A percentile compares a stretch with the other conserved stretches of the same genome.
Conservation (phyloP, 1,140 invertebrate species). For the Subanguina moxae region DNA sequence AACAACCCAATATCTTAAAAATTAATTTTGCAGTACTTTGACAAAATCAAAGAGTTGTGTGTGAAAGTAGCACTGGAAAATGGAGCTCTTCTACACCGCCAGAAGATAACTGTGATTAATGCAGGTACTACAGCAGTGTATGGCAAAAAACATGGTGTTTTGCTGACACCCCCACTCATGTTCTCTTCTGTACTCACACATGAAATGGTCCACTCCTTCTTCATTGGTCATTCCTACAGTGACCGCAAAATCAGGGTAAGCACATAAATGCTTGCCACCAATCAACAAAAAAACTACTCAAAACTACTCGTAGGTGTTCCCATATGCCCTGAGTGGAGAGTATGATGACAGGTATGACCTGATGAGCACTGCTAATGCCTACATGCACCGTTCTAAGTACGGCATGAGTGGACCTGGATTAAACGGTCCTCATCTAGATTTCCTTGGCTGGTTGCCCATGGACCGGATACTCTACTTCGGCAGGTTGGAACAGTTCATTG, state of each 20-base stretch:
- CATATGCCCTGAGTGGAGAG: slow-evolving; percentile 52
- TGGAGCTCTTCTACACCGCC: slow-evolving; percentile 40
- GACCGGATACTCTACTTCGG: slow-evolving; percentile 55
- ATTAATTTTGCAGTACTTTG: slow-evolving; percentile 39
- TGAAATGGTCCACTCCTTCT: slow-evolving; percentile 58
- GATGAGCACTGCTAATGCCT: slow-evolving; percentile 59
- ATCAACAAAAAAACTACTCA: too few relatives aligned
- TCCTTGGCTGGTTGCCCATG: slow-evolving; percentile 57
- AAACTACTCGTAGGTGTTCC: slow-evolving; percentile 46
- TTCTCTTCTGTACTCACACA: slow-evolving; percentile 54
- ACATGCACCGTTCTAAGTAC: slow-evolving; percentile 52
- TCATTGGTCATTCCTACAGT: slow-evolving; percentile 59
- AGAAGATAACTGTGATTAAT: slow-evolving; percentile 55
- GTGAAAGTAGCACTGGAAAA: slow-evolving; percentile 34
- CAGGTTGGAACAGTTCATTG: slow-evolving; percentile 1
- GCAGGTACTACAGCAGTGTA: slow-evolving; percentile 55
- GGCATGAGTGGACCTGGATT: slow-evolving; percentile 56
- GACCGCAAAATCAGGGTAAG: slow-evolving; percentile 51
- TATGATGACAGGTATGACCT: slow-evolving; percentile 56
- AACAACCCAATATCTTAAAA: too few relatives aligned
- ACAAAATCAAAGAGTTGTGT: slow-evolving; percentile 53
- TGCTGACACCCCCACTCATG: slow-evolving; percentile 52
- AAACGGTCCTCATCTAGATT: slow-evolving; percentile 55
- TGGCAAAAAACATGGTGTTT: slow-evolving; percentile 54
- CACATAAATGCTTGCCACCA: too few relatives aligned